Evolutionary conservation across 1,140 invertebrate genomes (phyloP).

Genomic region (Hylaeus volcanicus): DNA sequence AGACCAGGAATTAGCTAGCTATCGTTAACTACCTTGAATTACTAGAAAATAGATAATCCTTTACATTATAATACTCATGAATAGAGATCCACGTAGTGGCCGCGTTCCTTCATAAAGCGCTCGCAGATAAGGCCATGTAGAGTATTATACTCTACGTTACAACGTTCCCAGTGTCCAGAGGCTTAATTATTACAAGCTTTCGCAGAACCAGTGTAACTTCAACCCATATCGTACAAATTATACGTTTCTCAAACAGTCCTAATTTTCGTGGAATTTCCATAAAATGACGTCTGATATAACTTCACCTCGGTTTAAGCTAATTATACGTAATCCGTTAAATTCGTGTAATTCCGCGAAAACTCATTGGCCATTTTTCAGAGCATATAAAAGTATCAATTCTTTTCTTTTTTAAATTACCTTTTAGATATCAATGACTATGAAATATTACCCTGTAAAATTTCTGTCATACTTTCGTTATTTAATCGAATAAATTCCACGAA

Average conservation of each 20-base stretch:
- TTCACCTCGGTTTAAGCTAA: neutral
- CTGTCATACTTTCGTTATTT: no score
- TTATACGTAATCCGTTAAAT: neutral
- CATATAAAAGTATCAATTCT: no score
- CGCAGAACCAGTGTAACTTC: slow-evolving; percentile 1
- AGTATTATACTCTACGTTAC: slow-evolving; percentile 2
- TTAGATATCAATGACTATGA: no score
- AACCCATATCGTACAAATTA: slow-evolving; percentile 11
- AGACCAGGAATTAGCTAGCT: no score
- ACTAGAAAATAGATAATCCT: neutral
- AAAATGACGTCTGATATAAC: neutral
- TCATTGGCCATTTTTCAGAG: no score
- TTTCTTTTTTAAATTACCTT: no score
- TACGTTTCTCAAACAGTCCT: neutral
- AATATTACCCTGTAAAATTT: no score
- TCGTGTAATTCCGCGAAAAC: neutral
- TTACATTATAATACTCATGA: neutral
- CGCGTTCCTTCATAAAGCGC: neutral
- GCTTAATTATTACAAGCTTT: slow-evolving; percentile 13
- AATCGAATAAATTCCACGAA: no score
- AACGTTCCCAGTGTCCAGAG: slow-evolving; percentile 10
- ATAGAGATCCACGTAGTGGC: neutral
- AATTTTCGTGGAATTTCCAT: neutral
- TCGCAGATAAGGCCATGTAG: neutral
- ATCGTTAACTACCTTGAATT: no score